Percentiles rank a stretch among this genome's conserved stretches.
Evolutionary conservation across 2,888 invertebrate genomes (phyloP).

Genomic region (Stenodema calcarata): DNA sequence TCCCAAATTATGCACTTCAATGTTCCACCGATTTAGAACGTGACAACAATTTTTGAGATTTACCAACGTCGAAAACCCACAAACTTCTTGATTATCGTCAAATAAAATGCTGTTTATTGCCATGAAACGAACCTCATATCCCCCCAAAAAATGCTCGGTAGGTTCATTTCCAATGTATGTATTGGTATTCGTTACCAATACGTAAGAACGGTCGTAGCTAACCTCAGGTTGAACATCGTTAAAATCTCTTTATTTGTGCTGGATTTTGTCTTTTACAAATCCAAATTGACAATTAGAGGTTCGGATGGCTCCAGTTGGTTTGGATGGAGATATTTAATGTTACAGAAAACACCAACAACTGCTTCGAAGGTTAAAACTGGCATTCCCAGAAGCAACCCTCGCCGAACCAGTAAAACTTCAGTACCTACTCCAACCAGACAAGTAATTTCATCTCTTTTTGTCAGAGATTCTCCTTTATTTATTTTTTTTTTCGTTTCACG

Average conservation of each 20-base stretch:
- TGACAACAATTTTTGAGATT: too few species aligned
- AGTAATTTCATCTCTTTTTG: slow-evolving; percentile 26
- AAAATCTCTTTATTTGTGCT: too few species aligned
- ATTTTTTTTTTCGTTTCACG: neutral
- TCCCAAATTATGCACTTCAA: neutral
- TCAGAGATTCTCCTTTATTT: neutral
- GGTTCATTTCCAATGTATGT: too few species aligned
- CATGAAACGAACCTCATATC: too few species aligned
- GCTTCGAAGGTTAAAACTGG: slow-evolving; percentile 42
- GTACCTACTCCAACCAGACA: slow-evolving; percentile 31
- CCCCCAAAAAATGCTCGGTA: too few species aligned
- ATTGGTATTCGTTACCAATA: too few species aligned
- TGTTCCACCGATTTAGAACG: too few species aligned
- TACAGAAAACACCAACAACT: slow-evolving; percentile 34
- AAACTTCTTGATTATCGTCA: too few species aligned
- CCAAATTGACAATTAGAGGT: neutral
- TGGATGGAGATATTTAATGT: slow-evolving; percentile 41
- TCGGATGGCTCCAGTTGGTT: slow-evolving; percentile 19
- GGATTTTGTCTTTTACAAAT: neutral
- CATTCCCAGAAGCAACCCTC: slow-evolving; percentile 43
- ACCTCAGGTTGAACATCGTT: too few species aligned
- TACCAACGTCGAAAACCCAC: too few species aligned
- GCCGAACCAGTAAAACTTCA: slow-evolving; percentile 43
- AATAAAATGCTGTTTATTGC: too few species aligned
- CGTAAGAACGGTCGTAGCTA: too few species aligned